These are phyloP conservation scores for Pherbina coryleti DNA, from an alignment of 2,888 invertebrate species.

Conservation along the genomic window DNA sequence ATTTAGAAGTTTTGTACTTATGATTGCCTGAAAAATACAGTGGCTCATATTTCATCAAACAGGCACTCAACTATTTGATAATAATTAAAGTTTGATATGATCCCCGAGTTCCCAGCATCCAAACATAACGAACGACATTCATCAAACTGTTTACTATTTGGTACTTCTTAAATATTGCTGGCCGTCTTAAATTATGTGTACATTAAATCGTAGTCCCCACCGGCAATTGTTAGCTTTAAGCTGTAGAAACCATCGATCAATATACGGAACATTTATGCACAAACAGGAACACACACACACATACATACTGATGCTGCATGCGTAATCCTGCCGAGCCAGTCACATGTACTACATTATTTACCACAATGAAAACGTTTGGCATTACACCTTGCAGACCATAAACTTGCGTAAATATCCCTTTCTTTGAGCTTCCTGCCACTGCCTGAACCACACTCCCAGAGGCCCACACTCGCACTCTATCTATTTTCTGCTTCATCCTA, in stretches of 20 bases:
- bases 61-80: no score
- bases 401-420: slow-evolving; percentile 23
- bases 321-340: neutral
- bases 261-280: neutral
- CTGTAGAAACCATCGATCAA: neutral
- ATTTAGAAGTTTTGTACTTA: no score
- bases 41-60: no score
- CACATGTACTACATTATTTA: slow-evolving; percentile 29
- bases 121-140: no score
- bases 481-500: neutral
- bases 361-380: slow-evolving; percentile 34
- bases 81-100: no score
- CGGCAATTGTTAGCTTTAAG: neutral
- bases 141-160: no score
- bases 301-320: neutral
- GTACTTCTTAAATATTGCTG: no score
- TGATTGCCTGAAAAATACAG: no score
- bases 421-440: neutral
- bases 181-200: neutral
- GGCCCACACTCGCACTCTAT: neutral
- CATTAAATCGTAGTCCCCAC: neutral
- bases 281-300: slow-evolving; percentile 12
- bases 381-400: slow-evolving; percentile 31
- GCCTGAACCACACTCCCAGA: neutral
- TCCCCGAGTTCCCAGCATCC: no score